Conservation (phyloP, 2,113 vertebrate genomes). For the Daphoenositta chrysoptera region DNA sequence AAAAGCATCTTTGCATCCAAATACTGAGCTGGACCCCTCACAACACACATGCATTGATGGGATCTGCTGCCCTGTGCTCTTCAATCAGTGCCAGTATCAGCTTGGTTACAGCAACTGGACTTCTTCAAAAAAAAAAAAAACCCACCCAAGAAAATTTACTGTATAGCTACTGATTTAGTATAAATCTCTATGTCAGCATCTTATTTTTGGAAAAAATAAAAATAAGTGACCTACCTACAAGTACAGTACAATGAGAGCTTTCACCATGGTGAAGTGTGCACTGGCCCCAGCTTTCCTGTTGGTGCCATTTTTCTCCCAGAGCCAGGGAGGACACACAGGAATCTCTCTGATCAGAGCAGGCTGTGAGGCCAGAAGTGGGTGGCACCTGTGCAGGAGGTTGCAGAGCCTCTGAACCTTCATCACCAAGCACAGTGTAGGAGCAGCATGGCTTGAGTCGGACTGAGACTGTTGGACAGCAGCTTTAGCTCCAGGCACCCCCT, state of each 20-base stretch:
- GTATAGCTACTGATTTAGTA: neutral
- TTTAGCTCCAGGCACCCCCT: neutral
- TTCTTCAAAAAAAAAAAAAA: neutral
- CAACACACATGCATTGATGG: accelerated
- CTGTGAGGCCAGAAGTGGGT: neutral
- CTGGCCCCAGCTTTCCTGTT: neutral
- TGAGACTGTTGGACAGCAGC: accelerated
- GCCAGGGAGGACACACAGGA: neutral
- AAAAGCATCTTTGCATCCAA: neutral
- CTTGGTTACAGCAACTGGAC: neutral
- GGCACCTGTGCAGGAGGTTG: neutral
- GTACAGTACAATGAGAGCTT: neutral
- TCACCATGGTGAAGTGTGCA: neutral
- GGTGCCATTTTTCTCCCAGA: neutral
- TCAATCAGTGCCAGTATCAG: neutral
- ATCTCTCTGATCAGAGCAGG: neutral
- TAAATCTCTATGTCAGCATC: neutral
- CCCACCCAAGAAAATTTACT: neutral
- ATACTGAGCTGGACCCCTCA: neutral
- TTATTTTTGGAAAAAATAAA: neutral
- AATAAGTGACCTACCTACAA: neutral
- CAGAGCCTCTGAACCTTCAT: neutral
- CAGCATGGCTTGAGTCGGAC: neutral
- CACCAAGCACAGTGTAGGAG: accelerated
- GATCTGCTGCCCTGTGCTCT: neutral